Evolutionary conservation across 2,113 vertebrate genomes (phyloP).

Genomic region (Neofelis nebulosa): DNA sequence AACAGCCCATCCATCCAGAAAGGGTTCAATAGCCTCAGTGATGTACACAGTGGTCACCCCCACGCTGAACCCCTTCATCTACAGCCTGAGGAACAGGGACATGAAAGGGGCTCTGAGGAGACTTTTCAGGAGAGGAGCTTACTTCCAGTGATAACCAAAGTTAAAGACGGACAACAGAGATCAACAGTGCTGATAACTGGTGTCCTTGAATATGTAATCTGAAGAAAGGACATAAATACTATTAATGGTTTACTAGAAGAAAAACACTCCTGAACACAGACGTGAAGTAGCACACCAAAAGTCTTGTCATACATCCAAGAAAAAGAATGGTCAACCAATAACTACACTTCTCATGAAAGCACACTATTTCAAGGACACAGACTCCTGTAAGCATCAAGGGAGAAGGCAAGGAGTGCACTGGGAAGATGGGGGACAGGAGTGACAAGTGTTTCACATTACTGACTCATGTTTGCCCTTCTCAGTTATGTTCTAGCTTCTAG

Average conservation of each 20-base stretch:
- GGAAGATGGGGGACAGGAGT: neutral
- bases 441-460: neutral
- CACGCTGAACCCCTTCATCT: constrained; percentile 73
- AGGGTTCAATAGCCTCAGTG: constrained; percentile 4
- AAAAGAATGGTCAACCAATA: neutral
- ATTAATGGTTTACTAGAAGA: neutral
- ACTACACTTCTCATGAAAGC: neutral
- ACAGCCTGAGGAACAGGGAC: constrained; percentile 66
- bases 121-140: neutral
- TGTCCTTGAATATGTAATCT: neutral
- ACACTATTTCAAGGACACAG: neutral
- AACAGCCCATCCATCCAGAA: constrained; percentile 9
- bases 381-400: neutral
- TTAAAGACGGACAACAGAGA: neutral
- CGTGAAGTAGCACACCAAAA: neutral
- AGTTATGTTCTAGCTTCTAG: neutral
- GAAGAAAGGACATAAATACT: neutral
- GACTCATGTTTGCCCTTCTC: neutral
- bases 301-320: neutral
- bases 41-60: constrained; percentile 52
- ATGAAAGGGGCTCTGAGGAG: constrained; percentile 55
- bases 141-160: neutral
- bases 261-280: neutral
- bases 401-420: neutral
- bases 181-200: neutral